phyloP scores from a whole-genome alignment of 2,888 invertebrate genomes.

The Harpalus rufipes region DNA sequence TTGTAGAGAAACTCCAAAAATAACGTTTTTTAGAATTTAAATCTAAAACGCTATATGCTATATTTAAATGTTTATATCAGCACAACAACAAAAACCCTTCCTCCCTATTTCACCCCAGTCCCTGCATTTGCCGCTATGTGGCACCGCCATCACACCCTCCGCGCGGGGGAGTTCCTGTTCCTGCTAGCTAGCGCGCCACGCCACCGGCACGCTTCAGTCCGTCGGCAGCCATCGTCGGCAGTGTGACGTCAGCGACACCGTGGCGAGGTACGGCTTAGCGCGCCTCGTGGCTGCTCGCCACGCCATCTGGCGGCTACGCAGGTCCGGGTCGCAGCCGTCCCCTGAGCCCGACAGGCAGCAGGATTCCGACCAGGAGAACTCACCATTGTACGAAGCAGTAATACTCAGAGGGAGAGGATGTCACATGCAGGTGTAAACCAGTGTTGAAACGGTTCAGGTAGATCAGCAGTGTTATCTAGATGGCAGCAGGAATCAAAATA shows the following conservation, averaged over 20 bases:
- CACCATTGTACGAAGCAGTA: constrained; percentile 47
- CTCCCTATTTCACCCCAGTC: neutral
- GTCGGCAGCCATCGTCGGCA: constrained; percentile 70
- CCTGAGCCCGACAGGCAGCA: constrained; percentile 73
- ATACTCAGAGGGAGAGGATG: too few relatives aligned
- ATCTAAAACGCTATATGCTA: too few relatives aligned
- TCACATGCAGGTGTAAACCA: too few relatives aligned
- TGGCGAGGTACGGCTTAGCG: constrained; percentile 85
- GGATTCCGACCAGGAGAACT: constrained; percentile 71
- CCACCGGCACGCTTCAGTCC: constrained; percentile 70
- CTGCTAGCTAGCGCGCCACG: neutral
- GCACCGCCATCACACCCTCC: neutral
- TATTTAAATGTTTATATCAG: too few relatives aligned
- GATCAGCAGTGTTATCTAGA: too few relatives aligned
- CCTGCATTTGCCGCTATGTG: neutral
- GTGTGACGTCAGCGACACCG: constrained; percentile 75
- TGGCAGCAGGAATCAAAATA: too few relatives aligned
- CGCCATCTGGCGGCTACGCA: constrained; percentile 85
- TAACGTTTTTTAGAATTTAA: too few relatives aligned
- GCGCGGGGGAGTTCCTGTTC: constrained; percentile 26
- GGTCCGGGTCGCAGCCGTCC: constrained; percentile 76
- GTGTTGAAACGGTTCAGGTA: too few relatives aligned
- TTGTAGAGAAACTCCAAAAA: too few relatives aligned
- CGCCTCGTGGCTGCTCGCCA: constrained; percentile 86
- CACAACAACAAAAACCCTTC: too few relatives aligned